These are phyloP conservation scores for Drosophila ochracea DNA, from an alignment of 2,888 invertebrate species.

Conservation along the genomic window DNA sequence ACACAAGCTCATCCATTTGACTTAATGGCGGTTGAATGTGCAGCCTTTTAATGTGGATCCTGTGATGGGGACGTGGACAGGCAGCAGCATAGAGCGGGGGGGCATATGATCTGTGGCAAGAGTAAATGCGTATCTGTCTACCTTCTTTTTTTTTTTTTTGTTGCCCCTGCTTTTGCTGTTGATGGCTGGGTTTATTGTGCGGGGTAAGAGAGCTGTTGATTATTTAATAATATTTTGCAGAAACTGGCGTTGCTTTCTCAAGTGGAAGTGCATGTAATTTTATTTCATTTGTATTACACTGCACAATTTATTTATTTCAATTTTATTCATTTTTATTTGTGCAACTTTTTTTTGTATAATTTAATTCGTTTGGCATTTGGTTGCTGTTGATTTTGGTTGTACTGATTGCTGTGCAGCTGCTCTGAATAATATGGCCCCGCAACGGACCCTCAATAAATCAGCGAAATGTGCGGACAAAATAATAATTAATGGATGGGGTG, in stretches of 20 bases:
- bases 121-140: constrained; percentile 58
- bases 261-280: constrained; percentile 77
- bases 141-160: constrained; percentile 33
- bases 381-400: constrained; percentile 39
- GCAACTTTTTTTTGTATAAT: constrained; percentile 19
- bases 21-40: constrained; percentile 84
- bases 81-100: not conserved
- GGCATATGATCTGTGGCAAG: constrained; percentile 51
- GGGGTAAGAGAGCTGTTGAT: constrained; percentile 58
- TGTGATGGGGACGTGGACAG: constrained; percentile 21
- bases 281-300: constrained; percentile 72
- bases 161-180: not conserved
- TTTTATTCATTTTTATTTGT: constrained; percentile 2
- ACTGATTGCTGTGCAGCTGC: constrained; percentile 55
- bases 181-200: constrained; percentile 11
- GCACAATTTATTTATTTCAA: constrained; percentile 36
- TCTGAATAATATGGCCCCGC: constrained; percentile 46
- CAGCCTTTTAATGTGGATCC: constrained; percentile 72
- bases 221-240: constrained; percentile 68
- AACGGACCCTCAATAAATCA: constrained; percentile 70
- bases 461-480: constrained; percentile 75
- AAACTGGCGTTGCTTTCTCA: constrained; percentile 64
- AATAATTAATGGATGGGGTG: constrained; percentile 65
- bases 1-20: constrained; percentile 83
- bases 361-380: constrained; percentile 58